phyloP scores from a whole-genome alignment of 2,113 vertebrate genomes.

The Pao palembangensis region DNA sequence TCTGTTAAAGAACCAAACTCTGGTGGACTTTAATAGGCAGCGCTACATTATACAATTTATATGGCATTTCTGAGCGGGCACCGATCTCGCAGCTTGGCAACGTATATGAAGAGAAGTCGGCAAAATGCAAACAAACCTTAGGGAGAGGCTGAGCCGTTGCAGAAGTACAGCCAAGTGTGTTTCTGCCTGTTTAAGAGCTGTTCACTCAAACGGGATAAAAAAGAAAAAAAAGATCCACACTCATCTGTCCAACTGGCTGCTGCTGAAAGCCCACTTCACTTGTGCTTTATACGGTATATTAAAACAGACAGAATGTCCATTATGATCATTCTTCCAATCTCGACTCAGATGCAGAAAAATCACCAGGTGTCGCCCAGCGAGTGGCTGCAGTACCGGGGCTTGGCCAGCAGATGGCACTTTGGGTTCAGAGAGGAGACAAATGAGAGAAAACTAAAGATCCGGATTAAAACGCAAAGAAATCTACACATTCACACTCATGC shows the following conservation, averaged over 20 bases:
- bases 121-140: constrained; percentile 76
- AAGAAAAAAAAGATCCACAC: constrained; percentile 28
- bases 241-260: constrained; percentile 64
- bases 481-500: constrained; percentile 35
- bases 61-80: constrained; percentile 69
- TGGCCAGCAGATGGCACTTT: constrained; percentile 79
- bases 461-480: constrained; percentile 39
- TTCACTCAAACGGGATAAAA: constrained; percentile 27
- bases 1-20: constrained; percentile 59
- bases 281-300: constrained; percentile 34
- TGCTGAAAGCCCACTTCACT: constrained; percentile 56
- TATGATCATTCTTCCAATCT: constrained; percentile 47
- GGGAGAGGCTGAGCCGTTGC: constrained; percentile 54
- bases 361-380: constrained; percentile 40
- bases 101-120: constrained; percentile 58
- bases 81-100: constrained; percentile 76
- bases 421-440: constrained; percentile 59
- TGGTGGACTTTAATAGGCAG: constrained; percentile 54
- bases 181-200: constrained; percentile 61
- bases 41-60: constrained; percentile 70
- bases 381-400: constrained; percentile 38
- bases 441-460: constrained; percentile 22
- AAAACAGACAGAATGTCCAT: constrained; percentile 43
- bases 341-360: constrained; percentile 37
- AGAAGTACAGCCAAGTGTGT: constrained; percentile 64